Evolutionary conservation across 2,113 vertebrate genomes (phyloP), one percentile per base, ranked within the genome.

Genomic region (Anarrhichthys ocellatus): DNA sequence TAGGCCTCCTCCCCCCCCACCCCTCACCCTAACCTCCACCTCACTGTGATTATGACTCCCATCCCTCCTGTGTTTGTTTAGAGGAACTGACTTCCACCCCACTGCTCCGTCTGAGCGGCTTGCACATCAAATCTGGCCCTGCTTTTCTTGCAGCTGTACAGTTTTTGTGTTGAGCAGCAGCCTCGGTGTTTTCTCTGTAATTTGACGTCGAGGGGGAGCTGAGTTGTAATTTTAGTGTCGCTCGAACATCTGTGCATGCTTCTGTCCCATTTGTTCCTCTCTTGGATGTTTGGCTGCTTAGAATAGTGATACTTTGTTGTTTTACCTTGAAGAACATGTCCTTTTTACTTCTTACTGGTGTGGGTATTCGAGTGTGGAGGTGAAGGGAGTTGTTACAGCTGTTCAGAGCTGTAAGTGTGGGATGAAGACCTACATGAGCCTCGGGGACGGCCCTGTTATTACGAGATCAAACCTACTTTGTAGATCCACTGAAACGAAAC

Each of bases 1-100:
- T 5, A 34, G 65, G n/a, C 61, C 62, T 81, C 81, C 38, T 15
- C 71, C 66, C 81, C 76, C 59, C 79, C 78, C 84, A 64, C 40
- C n/a, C 18, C 18, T 9, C 50, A 4, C 18, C 62, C 13, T 32
- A 7, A n/a, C 48, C 67, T 14, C 48, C 65, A 9, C 78, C 82
- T 76, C 86, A 79, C 85, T 90, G 88, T 84, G 83, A 92, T 93
- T 90, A 91, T 42, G 48, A 82, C 82, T 82, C 78, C 78, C 89
- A 32, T 81, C 78, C 62, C 56, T 78, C 70, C 65, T 2, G 74
- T 92, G 92, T 94, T 93, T 92, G 90, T 90, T 91, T 74, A 78
- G 90, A 88, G 89, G 48, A 92, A 93, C 93, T 83, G 78, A 93
- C 91, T 92, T 95, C 91, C 93, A 86, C 89, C 88, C 88, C 82